Conservation (phyloP, 2,797 vertebrate genomes). For the Manis crassicaudata region DNA sequence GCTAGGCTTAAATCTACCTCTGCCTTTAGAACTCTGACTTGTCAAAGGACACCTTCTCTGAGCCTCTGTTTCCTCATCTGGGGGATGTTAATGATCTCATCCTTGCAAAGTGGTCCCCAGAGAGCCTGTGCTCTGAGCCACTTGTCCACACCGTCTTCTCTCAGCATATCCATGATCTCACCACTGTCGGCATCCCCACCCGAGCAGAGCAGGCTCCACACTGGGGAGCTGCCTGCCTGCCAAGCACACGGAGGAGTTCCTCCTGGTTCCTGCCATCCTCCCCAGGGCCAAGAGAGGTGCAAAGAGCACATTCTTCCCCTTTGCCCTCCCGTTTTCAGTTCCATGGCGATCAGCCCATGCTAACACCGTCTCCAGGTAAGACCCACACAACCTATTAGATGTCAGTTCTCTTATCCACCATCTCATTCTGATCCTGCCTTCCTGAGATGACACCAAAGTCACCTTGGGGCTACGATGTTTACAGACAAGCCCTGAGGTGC, state of each 20-base stretch:
- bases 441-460: not conserved
- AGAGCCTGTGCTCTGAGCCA: not conserved
- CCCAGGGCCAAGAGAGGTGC: fast-evolving
- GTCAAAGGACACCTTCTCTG: not conserved
- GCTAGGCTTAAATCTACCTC: not conserved
- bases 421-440: not conserved
- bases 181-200: not conserved
- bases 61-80: not conserved
- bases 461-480: not conserved
- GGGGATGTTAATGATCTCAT: not conserved
- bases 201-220: fast-evolving
- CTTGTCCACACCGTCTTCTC: not conserved
- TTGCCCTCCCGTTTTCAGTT: not conserved
- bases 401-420: not conserved
- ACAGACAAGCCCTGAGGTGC: not conserved
- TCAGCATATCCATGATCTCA: not conserved
- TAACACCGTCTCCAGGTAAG: not conserved
- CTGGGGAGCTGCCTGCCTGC: fast-evolving
- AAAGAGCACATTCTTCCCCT: not conserved
- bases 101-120: not conserved
- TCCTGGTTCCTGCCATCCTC: fast-evolving
- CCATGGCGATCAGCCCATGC: not conserved
- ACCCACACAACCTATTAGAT: fast-evolving
- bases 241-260: not conserved
- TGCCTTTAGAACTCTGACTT: not conserved